Conservation (phyloP, 2,113 vertebrate genomes). For the Malurus elegans region DNA sequence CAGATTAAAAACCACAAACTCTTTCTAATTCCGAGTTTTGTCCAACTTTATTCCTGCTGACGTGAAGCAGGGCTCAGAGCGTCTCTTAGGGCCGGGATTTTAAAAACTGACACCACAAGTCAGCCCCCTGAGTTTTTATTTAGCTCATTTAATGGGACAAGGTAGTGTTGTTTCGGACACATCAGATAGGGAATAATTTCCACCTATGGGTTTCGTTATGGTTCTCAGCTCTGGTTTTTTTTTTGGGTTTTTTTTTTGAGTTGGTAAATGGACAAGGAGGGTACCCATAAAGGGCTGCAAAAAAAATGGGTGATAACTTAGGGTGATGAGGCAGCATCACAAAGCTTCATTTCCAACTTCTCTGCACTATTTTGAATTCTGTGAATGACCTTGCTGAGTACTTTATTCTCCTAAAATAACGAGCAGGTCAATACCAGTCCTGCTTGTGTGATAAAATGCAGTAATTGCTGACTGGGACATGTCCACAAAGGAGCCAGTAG, state of each 20-base stretch:
- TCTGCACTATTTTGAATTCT: not conserved
- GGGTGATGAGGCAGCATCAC: not conserved
- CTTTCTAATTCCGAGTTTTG: not conserved
- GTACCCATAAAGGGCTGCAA: not conserved
- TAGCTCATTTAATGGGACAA: not conserved
- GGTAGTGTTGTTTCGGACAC: not conserved
- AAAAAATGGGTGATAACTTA: not conserved
- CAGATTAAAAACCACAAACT: constrained; percentile 37
- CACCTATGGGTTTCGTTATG: not conserved
- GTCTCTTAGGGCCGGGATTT: not conserved
- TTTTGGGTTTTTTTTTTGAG: not conserved
- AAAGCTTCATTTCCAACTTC: not conserved
- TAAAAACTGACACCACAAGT: not conserved
- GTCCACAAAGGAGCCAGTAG: not conserved
- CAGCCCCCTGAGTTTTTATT: not conserved
- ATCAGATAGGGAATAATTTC: not conserved
- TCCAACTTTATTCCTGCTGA: not conserved
- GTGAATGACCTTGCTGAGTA: not conserved
- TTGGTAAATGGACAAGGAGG: rapidly evolving
- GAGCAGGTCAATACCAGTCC: constrained; percentile 21
- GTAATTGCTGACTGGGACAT: constrained; percentile 35
- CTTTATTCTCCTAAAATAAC: constrained; percentile 44
- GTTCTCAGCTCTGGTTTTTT: not conserved
- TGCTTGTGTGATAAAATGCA: constrained; percentile 33
- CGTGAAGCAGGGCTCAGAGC: not conserved